Percentiles rank a stretch among this genome's conserved stretches.
phyloP scores from a whole-genome alignment of 1,140 invertebrate species.

The Agrilus planipennis region DNA sequence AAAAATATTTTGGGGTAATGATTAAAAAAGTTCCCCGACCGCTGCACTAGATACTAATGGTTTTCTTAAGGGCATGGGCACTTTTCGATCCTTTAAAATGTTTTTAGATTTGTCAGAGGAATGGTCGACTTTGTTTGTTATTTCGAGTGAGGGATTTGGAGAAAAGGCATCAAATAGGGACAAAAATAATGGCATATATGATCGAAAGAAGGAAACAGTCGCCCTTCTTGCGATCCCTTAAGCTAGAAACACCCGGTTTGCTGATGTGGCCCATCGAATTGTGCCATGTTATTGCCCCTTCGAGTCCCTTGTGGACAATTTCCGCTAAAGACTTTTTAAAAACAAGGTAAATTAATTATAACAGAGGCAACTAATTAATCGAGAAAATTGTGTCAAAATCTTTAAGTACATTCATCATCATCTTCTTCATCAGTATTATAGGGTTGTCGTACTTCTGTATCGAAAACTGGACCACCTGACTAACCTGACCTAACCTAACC shows the following conservation, averaged over 20 bases:
- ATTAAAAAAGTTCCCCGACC: too few species aligned
- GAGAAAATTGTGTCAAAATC: neutral
- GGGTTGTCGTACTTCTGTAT: too few species aligned
- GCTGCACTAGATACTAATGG: too few species aligned
- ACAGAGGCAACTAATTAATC: neutral
- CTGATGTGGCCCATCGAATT: constrained; percentile 53
- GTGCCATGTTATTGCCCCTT: constrained; percentile 45
- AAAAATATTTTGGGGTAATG: neutral
- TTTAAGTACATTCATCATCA: too few species aligned
- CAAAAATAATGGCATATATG: constrained; percentile 46
- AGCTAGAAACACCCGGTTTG: constrained; percentile 30
- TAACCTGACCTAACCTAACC: too few species aligned
- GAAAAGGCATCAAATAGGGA: constrained; percentile 43
- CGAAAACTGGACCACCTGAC: too few species aligned
- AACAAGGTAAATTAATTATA: constrained; percentile 37
- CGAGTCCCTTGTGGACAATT: constrained; percentile 44
- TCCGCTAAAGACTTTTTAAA: constrained; percentile 42
- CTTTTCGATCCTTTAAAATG: neutral
- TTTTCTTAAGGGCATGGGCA: too few species aligned
- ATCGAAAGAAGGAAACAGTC: constrained; percentile 19
- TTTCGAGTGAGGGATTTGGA: constrained; percentile 48
- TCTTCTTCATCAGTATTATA: too few species aligned
- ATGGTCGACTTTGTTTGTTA: constrained; percentile 45
- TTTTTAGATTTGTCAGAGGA: constrained; percentile 44
- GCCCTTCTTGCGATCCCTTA: constrained; percentile 21